A percentile compares a stretch with the other conserved stretches of the same genome.
These are phyloP conservation scores for Clavelina lepadiformis DNA, from an alignment of 23 tunicate species.

Conservation along the genomic window DNA sequence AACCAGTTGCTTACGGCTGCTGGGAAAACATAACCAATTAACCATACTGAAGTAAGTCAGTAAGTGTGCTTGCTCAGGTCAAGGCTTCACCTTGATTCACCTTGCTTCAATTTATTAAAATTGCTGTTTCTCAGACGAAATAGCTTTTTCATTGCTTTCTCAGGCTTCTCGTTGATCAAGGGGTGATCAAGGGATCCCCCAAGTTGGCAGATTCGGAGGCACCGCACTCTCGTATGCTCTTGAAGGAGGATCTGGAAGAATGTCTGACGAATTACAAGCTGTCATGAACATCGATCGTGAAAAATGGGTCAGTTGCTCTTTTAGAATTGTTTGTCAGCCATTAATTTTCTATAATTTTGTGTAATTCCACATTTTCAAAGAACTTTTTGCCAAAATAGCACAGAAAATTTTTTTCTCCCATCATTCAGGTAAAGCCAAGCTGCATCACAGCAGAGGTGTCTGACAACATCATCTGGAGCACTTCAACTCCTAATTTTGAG, in stretches of 20 bases:
- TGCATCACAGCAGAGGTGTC: conserved; percentile 52
- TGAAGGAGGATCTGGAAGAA: conserved; percentile 94
- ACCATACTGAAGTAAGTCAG: conserved; percentile 80
- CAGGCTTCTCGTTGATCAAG: conserved; percentile 68
- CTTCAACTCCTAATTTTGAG: conserved; percentile 59
- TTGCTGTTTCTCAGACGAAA: too few species aligned
- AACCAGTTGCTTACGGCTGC: conserved; percentile 91
- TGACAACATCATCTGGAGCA: conserved; percentile 41
- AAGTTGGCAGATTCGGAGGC: conserved; percentile 46
- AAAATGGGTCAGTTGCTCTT: conserved; percentile 60
- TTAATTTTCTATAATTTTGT: too few species aligned
- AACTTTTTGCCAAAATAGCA: not conserved
- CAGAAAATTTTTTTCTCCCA: not conserved
- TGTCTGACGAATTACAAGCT: conserved; percentile 88
- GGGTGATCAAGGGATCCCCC: conserved; percentile 77
- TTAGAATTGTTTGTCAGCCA: too few species aligned
- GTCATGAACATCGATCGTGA: conserved; percentile 34
- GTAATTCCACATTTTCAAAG: too few species aligned
- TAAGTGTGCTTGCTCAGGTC: too few species aligned
- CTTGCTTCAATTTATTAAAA: too few species aligned
- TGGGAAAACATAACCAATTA: conserved; percentile 97
- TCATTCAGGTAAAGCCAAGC: conserved; percentile 49
- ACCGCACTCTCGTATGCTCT: conserved; percentile 89
- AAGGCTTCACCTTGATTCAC: too few species aligned
- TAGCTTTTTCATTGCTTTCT: too few species aligned